A percentile compares a stretch with the other conserved stretches of the same genome.
These are phyloP conservation scores for Halcyon malimbica DNA, from an alignment of 2,113 vertebrate genomes.

Conservation along the genomic window DNA sequence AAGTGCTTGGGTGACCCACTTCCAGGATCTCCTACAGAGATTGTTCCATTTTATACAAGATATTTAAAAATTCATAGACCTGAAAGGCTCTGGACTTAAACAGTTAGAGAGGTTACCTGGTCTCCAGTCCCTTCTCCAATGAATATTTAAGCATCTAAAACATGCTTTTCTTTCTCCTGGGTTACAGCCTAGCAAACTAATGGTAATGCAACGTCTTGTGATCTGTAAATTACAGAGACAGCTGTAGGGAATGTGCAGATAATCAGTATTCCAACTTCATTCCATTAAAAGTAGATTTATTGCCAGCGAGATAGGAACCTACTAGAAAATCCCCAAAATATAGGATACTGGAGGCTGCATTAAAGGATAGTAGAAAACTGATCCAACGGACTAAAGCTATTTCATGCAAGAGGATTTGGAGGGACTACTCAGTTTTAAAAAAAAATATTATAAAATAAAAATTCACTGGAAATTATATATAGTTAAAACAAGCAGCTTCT, in stretches of 20 bases:
- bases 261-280: slow-evolving; percentile 38
- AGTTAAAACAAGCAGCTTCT: not conserved
- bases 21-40: slow-evolving; percentile 12
- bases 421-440: not conserved
- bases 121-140: slow-evolving; percentile 29
- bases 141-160: slow-evolving; percentile 42
- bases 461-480: not conserved
- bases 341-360: not conserved
- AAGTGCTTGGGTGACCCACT: slow-evolving; percentile 8
- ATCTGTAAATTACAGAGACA: slow-evolving; percentile 31
- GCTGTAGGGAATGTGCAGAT: slow-evolving; percentile 1
- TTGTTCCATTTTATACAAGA: not conserved
- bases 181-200: slow-evolving; percentile 14
- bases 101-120: slow-evolving; percentile 7
- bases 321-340: slow-evolving; percentile 23
- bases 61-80: slow-evolving; percentile 37
- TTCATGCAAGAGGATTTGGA: not conserved
- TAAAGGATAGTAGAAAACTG: not conserved
- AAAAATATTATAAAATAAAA: not conserved
- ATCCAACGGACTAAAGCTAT: not conserved
- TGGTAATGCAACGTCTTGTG: not conserved
- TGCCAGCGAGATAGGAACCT: not conserved
- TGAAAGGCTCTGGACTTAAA: not conserved
- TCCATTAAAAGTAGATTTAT: slow-evolving; percentile 49
- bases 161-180: not conserved